A percentile compares a stretch with the other conserved stretches of the same genome.
Evolutionary conservation across 2,113 vertebrate species (phyloP).

Genomic region (Sebastes schlegelii): DNA sequence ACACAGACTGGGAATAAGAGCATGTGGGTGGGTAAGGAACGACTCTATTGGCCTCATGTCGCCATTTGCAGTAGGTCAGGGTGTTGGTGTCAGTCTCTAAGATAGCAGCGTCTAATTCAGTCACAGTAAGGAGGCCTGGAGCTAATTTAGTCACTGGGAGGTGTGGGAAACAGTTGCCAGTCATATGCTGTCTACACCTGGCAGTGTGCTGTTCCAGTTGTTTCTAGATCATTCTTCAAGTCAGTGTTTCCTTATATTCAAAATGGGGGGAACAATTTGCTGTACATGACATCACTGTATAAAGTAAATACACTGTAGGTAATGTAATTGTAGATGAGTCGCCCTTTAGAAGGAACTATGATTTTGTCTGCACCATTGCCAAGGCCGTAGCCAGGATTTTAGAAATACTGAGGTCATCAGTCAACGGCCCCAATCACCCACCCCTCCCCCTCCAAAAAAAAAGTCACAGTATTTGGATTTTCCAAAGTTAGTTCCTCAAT

Average conservation of each 20-base stretch:
- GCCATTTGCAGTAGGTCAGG: slow-evolving; percentile 64
- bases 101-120: slow-evolving; percentile 80
- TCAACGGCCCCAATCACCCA: neutral
- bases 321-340: neutral
- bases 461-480: neutral
- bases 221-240: slow-evolving; percentile 33
- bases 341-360: neutral
- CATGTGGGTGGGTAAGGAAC: slow-evolving; percentile 11
- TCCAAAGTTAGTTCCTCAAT: neutral
- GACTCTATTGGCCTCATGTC: slow-evolving; percentile 58
- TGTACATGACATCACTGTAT: no score
- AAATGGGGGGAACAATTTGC: neutral
- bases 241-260: slow-evolving; percentile 13
- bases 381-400: neutral
- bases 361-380: neutral
- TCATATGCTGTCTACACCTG: slow-evolving; percentile 78
- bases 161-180: slow-evolving; percentile 84
- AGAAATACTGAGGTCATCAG: neutral
- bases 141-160: slow-evolving; percentile 67
- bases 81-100: slow-evolving; percentile 48
- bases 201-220: slow-evolving; percentile 55
- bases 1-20: slow-evolving; percentile 19
- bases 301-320: neutral
- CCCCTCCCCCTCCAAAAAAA: neutral
- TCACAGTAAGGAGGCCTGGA: slow-evolving; percentile 65